A percentile compares a stretch with the other conserved stretches of the same genome.
These are phyloP conservation scores for Bellardia pandia DNA, from an alignment of 2,888 invertebrate genomes.

Conservation along the genomic window DNA sequence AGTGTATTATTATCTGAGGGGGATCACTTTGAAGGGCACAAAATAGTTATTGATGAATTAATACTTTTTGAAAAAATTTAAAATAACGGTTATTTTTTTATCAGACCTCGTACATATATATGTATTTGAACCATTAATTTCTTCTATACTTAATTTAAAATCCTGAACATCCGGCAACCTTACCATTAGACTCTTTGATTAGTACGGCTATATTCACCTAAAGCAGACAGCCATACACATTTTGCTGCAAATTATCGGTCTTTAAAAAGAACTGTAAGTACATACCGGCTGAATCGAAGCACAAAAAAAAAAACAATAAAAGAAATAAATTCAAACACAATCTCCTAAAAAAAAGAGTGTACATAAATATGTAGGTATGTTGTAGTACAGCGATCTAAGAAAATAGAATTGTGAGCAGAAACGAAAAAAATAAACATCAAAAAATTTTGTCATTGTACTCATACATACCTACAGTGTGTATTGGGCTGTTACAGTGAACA, in stretches of 20 bases:
- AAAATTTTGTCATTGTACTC: conserved; percentile 15
- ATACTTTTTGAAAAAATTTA: no score
- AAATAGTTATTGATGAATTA: no score
- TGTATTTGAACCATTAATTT: background rate
- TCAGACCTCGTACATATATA: no score
- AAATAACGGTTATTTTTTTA: no score
- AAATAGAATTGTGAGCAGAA: conserved; percentile 45
- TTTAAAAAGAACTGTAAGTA: conserved; percentile 40
- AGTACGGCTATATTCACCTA: conserved; percentile 20
- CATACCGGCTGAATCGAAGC: conserved; percentile 16
- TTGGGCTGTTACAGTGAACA: conserved; percentile 15
- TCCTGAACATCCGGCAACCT: conserved; percentile 25
- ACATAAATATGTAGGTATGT: no score
- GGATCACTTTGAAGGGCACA: no score
- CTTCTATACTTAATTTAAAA: background rate
- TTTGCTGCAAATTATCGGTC: conserved; percentile 41
- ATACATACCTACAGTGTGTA: background rate
- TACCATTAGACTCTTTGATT: background rate
- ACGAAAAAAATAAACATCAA: background rate
- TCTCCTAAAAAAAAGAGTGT: background rate
- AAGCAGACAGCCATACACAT: conserved; percentile 8
- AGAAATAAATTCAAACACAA: conserved; percentile 5
- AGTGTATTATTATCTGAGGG: no score
- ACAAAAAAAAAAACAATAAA: background rate
- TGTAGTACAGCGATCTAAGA: background rate